Evolutionary conservation across 1,140 invertebrate species (phyloP), one percentile per base, ranked within the genome.

Genomic region (Dendrolimus punctatus): DNA sequence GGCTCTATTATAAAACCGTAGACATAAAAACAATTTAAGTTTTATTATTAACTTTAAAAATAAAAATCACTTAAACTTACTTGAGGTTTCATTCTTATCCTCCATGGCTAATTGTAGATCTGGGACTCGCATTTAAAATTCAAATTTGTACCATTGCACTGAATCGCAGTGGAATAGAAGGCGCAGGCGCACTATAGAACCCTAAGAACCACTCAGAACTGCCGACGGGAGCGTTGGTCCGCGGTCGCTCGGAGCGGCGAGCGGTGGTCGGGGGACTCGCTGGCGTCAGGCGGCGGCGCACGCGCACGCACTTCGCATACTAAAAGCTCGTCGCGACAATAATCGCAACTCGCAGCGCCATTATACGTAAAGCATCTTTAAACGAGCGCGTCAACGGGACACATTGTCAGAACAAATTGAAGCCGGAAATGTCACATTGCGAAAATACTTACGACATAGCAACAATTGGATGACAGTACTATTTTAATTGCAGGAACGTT

Each of bases 241-340:
- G 68, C 62, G 63, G 62, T 55, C 56, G 70, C 56, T 40, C 56
- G 57, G 41, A 57, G 60, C 60, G 55, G 53, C 49, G 47, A 55
- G 56, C 53, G 49, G 57, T 59, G 62, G 46, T 48, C 46, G 23
- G 23, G 23, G 23, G 23, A 23, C 50, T 59, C 65, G 58, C 63
- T 76, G 80, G 78, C 80, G 80, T 84, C 80, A 77, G 55, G 54
- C 58, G 75, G 70, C 76, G 67, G 71, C 76, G 76, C 66, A 62
- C 56, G 63, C 78, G 80, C 73, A 83, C 80, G 78, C 79, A 68
- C 68, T 71, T 67, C 75, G 81, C 78, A 85, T 85, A 85, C 80
- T 85, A 85, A 85, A 74, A 74, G 51, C 76, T 58, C 68, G 37
- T 58, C 69, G 65, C 70, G 64, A 73, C 73, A 65, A 68, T 73